Conservation (phyloP, 1,140 invertebrate genomes). For the Lamellibrachia luymesi region DNA sequence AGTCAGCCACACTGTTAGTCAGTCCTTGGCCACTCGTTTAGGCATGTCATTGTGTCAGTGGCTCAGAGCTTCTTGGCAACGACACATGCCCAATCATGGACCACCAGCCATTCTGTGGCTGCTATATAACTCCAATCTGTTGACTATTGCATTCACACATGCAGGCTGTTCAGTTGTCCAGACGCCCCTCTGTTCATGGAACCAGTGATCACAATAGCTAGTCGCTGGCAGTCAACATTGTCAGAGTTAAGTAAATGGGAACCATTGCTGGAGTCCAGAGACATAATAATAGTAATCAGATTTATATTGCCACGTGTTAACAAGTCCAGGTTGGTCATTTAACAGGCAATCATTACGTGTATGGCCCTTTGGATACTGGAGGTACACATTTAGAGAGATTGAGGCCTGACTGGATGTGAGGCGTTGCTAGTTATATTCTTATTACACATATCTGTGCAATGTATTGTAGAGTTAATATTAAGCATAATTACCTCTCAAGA, state of each 20-base stretch:
- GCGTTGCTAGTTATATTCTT: background rate
- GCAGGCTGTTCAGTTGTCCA: background rate
- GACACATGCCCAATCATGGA: background rate
- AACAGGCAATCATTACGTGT: background rate
- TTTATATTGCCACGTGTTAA: background rate
- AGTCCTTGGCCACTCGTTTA: background rate
- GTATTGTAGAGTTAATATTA: too few species aligned
- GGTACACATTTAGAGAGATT: background rate
- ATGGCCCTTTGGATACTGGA: background rate
- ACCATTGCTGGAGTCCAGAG: background rate
- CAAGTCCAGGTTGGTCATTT: background rate
- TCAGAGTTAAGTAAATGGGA: background rate
- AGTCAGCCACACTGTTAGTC: background rate
- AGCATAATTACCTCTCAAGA: too few species aligned
- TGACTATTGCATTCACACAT: background rate
- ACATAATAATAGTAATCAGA: background rate
- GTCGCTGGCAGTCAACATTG: background rate
- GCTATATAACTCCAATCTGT: background rate
- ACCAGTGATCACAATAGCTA: background rate
- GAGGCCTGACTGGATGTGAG: background rate
- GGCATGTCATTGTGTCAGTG: background rate
- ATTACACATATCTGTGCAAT: too few species aligned
- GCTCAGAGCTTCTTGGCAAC: background rate
- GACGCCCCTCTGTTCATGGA: background rate
- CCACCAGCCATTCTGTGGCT: background rate